Base-by-base conservation (phyloP, 2,888 invertebrate genomes). In the Stenodema calcarata region DNA sequence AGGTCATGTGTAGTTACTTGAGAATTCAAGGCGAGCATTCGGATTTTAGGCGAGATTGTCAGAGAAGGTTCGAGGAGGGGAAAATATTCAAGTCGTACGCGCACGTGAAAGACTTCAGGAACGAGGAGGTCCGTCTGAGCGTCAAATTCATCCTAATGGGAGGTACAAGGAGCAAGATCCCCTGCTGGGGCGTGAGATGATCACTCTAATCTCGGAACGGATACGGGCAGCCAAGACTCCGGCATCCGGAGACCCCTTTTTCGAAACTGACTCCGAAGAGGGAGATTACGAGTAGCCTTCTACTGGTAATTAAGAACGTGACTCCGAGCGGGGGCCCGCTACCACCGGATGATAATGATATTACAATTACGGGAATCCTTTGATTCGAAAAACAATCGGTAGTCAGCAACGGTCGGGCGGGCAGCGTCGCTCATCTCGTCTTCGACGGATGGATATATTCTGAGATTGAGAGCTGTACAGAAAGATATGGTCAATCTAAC, bases 261-360 rank as follows among this genome's bases (percentile, higher is more conserved):
- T 27, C 4, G 54, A 30, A 79, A 79, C 27, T 35, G 69, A 62
- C 41, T 54, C 50, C 18, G 28, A 79, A 79, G 35, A 50, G 23
- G 69, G 30, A 62, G 82, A 80, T 69, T 41, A 69, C 35, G 54
- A 69, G 69, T 69, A 69, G 69, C 82, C 69, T 62, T 69, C 78
- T 62, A 23, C 54, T 28, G 69, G 75, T 84, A 84, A 84, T 84
- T 84, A 84, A 84, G 84, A 84, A 84, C 84, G 84, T 84, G 84
- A 84, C 84, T 84, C 47, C 44, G 30, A 41, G 30, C 30, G 35
- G 50, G 27, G 80, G 28, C 18, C 70, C 35, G 82, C 82, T 82
- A 82, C 82, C 73, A 84, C 73, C 73, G 73, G 75, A 84, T 70
- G 84, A 75, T 84, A 84, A 84, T 84, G 84, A 84, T 84, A 75